Evolutionary conservation across 92 coral and sea anemone species (phyloP).

Genomic region (Heteractis magnifica): DNA sequence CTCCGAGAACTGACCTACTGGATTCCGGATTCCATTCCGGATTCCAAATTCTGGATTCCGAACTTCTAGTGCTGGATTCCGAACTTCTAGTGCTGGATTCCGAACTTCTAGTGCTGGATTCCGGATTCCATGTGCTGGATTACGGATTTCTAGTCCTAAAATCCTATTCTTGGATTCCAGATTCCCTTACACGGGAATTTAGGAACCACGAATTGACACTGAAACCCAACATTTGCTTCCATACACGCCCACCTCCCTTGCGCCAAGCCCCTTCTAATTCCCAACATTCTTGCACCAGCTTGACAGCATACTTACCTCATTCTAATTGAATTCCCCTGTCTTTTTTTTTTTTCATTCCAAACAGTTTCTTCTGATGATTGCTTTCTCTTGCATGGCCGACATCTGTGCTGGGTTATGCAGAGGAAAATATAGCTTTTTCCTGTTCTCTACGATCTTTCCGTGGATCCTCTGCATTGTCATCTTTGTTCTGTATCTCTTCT

Average conservation of each 20-base stretch:
- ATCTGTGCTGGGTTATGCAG: constrained; percentile 24
- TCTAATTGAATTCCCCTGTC: background rate
- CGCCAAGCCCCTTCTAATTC: background rate
- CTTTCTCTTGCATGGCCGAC: constrained; percentile 50
- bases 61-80: too few relatives aligned
- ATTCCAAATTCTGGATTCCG: too few relatives aligned
- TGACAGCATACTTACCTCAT: background rate
- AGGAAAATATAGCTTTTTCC: constrained; percentile 60
- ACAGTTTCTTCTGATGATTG: constrained; percentile 49
- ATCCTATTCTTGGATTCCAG: too few relatives aligned
- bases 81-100: too few relatives aligned
- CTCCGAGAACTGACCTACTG: too few relatives aligned
- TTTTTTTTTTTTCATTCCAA: background rate
- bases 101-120: too few relatives aligned
- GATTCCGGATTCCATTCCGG: too few relatives aligned
- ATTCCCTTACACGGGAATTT: too few relatives aligned
- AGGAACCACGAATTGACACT: too few relatives aligned
- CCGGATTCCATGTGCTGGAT: too few relatives aligned
- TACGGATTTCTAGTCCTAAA: too few relatives aligned
- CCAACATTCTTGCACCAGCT: background rate
- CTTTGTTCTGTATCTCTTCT: constrained; percentile 51
- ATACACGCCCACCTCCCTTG: background rate
- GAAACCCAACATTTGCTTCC: background rate
- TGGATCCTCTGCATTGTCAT: constrained; percentile 62
- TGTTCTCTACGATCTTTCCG: constrained; percentile 63